Conservation (phyloP, 2,797 vertebrate species). For the Okamejei kenojei region DNA sequence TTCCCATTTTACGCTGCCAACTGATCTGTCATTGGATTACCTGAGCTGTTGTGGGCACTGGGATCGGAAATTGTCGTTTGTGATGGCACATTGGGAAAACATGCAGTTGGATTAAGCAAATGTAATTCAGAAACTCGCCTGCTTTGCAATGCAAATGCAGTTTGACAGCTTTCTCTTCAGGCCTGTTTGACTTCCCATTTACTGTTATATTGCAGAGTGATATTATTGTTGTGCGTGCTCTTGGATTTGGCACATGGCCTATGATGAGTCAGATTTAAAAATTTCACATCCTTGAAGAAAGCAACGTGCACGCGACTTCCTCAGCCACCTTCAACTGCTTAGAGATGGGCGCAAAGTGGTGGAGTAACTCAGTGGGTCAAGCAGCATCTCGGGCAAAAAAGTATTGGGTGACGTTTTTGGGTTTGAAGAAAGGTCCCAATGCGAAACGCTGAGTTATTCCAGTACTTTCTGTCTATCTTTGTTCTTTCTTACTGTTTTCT, state of each 20-base stretch:
- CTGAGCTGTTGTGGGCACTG: background rate
- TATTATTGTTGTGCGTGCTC: background rate
- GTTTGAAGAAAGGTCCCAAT: too few relatives aligned
- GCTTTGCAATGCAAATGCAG: background rate
- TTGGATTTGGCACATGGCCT: background rate
- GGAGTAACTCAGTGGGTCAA: too few relatives aligned
- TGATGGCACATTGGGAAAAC: background rate
- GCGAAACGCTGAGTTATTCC: too few relatives aligned
- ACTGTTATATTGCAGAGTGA: background rate
- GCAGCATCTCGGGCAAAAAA: too few relatives aligned
- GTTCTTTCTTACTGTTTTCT: too few relatives aligned
- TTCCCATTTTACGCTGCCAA: background rate
- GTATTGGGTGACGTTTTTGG: too few relatives aligned
- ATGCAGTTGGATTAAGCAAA: background rate
- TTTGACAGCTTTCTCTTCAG: background rate
- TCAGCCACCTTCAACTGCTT: background rate
- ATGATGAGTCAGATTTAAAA: background rate
- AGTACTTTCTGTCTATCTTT: too few relatives aligned
- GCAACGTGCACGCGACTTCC: too few relatives aligned
- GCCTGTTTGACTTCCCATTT: background rate
- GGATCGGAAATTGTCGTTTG: too few relatives aligned
- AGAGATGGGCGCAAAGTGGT: too few relatives aligned
- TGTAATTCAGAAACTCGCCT: background rate
- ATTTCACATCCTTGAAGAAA: background rate
- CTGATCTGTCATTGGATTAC: background rate